phyloP scores from a whole-genome alignment of 2,888 invertebrate genomes.

The Callyntrura sp. region DNA sequence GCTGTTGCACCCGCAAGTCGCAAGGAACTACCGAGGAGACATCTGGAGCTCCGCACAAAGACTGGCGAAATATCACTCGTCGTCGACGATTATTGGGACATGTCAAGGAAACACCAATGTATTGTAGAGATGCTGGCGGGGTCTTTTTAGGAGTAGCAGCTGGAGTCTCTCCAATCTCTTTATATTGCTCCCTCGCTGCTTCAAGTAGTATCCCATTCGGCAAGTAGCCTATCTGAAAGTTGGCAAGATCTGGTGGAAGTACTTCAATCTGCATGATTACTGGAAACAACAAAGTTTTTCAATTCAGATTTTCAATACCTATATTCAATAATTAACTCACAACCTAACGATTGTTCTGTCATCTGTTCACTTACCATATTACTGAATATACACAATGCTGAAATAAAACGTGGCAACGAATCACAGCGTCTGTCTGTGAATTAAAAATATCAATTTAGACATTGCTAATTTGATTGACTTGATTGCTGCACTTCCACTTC shows the following conservation, averaged over 20 bases:
- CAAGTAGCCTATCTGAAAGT: constrained; percentile 63
- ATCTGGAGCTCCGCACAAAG: constrained; percentile 57
- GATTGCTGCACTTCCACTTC: no score
- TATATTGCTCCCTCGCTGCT: neutral
- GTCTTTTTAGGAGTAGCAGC: neutral
- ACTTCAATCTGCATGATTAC: no score
- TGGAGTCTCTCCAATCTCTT: neutral
- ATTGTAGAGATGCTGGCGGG: constrained; percentile 6
- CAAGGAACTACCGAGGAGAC: constrained; percentile 63
- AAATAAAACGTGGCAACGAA: no score
- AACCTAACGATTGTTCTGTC: no score
- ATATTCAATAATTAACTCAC: no score
- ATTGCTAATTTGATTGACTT: no score
- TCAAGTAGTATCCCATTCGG: constrained; percentile 27
- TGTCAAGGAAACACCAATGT: constrained; percentile 37
- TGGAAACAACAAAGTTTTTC: no score
- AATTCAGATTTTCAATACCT: no score
- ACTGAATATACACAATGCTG: no score
- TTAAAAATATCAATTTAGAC: no score
- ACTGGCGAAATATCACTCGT: constrained; percentile 53
- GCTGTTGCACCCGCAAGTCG: constrained; percentile 73
- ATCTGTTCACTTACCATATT: no score
- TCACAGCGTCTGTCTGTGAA: no score
- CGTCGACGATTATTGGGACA: constrained; percentile 29
- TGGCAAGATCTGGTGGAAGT: constrained; percentile 46